phyloP scores from a whole-genome alignment of 2,113 vertebrate genomes.

The Sturnus vulgaris region DNA sequence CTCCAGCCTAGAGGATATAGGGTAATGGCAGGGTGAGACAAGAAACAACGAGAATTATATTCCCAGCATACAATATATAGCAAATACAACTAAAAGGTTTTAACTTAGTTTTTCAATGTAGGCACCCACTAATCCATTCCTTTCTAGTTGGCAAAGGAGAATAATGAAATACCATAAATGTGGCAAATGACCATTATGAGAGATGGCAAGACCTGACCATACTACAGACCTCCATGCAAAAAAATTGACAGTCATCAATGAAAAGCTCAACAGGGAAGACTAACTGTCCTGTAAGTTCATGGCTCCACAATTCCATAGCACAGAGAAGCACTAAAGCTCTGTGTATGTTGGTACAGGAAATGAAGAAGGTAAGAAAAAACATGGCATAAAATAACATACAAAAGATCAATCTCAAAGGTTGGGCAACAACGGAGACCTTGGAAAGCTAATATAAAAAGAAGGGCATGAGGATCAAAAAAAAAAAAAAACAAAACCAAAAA shows the following conservation, averaged over 20 bases:
- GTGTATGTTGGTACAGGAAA: neutral
- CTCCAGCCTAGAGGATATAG: constrained; percentile 84
- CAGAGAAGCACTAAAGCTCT: neutral
- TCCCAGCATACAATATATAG: neutral
- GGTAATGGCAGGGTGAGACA: neutral
- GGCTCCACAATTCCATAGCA: neutral
- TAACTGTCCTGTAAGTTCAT: neutral
- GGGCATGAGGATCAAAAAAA: neutral
- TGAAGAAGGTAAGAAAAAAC: neutral
- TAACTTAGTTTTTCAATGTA: neutral
- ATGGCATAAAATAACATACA: neutral
- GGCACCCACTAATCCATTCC: neutral
- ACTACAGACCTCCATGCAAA: neutral
- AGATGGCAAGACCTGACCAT: neutral
- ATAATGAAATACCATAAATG: neutral
- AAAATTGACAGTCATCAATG: neutral
- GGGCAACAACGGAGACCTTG: neutral
- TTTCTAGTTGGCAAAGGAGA: neutral
- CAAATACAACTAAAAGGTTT: constrained; percentile 15
- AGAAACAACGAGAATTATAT: constrained; percentile 38
- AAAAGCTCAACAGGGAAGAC: neutral
- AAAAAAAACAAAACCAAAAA: neutral
- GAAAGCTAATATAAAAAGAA: neutral
- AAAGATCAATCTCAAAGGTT: neutral
- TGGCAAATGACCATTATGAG: neutral